phyloP scores from a whole-genome alignment of 2,888 invertebrate genomes.

The Melitaea athalia region DNA sequence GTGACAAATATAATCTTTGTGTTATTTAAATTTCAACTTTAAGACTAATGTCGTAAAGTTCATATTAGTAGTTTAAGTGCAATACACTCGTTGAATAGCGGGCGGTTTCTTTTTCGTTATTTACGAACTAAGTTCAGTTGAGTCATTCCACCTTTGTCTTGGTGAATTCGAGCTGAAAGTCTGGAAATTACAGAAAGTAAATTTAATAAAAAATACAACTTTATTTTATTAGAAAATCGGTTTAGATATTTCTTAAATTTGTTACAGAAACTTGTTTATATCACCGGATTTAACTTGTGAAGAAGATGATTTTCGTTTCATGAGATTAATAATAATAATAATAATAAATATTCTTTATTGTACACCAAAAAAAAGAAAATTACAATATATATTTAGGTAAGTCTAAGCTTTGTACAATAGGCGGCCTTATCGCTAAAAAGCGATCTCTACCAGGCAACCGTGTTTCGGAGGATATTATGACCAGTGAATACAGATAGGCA shows the following conservation, averaged over 20 bases:
- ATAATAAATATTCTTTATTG: too few species aligned
- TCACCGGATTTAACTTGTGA: background rate
- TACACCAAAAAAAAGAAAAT: too few species aligned
- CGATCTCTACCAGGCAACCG: too few species aligned
- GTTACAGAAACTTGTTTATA: background rate
- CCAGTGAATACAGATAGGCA: too few species aligned
- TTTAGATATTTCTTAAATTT: background rate
- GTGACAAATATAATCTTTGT: constrained; percentile 12
- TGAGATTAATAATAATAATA: too few species aligned
- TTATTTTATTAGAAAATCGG: background rate
- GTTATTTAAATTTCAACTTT: constrained; percentile 21
- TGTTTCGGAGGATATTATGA: too few species aligned
- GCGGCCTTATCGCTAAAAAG: too few species aligned
- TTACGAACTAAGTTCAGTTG: constrained; percentile 28
- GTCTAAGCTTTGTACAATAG: too few species aligned
- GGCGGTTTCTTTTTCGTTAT: constrained; percentile 20
- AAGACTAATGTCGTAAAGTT: constrained; percentile 12
- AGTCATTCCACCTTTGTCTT: constrained; percentile 31
- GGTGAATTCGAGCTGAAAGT: constrained; percentile 24
- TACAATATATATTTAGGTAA: too few species aligned
- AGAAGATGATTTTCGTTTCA: too few species aligned
- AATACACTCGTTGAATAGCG: constrained; percentile 2
- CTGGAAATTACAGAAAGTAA: constrained; percentile 7
- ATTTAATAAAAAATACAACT: constrained; percentile 2
- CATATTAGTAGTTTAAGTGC: constrained; percentile 15